Conservation (phyloP, 1,140 invertebrate genomes). For the Drosophila cardini region DNA sequence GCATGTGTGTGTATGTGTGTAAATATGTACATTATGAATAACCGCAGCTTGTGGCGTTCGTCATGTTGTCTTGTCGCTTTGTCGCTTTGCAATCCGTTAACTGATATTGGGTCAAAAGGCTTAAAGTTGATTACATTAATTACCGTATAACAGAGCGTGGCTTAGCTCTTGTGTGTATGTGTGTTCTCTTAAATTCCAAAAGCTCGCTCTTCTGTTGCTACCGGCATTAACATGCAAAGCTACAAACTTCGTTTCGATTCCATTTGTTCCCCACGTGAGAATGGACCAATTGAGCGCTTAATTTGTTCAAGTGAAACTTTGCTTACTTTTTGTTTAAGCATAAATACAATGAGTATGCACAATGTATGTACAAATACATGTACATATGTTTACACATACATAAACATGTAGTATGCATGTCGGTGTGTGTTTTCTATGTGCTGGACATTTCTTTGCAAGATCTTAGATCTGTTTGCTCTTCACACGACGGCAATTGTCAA, state of each 20-base stretch:
- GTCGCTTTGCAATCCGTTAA: slow-evolving; percentile 4
- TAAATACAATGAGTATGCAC: neutral
- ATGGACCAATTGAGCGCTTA: neutral
- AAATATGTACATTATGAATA: slow-evolving; percentile 26
- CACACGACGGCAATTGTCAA: slow-evolving; percentile 72
- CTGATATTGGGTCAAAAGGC: slow-evolving; percentile 30
- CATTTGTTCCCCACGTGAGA: neutral
- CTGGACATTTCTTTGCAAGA: slow-evolving; percentile 13
- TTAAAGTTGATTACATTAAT: slow-evolving; percentile 11
- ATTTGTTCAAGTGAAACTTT: slow-evolving; percentile 5
- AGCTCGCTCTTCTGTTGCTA: neutral
- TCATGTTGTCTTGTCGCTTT: slow-evolving; percentile 5
- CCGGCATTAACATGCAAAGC: neutral
- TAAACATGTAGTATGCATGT: neutral
- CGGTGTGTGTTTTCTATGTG: slow-evolving; percentile 34
- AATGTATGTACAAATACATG: neutral
- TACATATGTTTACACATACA: slow-evolving; percentile 1
- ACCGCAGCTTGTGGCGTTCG: slow-evolving; percentile 23
- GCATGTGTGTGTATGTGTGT: slow-evolving; percentile 1
- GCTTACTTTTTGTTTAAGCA: neutral
- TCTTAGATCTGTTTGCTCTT: slow-evolving; percentile 64
- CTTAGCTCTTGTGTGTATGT: neutral
- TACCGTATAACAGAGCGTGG: neutral
- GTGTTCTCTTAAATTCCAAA: neutral
- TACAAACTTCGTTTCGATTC: neutral